phyloP scores from a whole-genome alignment of 2,113 vertebrate genomes.

The Equus przewalskii region DNA sequence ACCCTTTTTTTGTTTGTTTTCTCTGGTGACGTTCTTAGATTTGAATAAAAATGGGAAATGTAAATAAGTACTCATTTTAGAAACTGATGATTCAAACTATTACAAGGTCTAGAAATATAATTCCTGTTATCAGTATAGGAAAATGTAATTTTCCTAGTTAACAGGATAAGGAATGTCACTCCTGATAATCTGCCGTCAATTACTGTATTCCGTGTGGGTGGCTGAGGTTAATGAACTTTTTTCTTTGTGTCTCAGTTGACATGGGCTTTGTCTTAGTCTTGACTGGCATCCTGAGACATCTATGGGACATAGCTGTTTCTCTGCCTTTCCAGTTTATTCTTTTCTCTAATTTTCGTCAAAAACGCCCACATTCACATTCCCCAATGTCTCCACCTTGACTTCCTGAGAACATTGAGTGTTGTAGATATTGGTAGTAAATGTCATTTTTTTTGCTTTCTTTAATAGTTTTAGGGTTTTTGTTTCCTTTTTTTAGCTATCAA shows the following conservation, averaged over 20 bases:
- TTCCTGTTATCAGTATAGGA: not conserved
- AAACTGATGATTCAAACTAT: not conserved
- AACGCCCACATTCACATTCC: not conserved
- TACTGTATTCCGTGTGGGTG: not conserved
- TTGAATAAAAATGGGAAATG: slow-evolving; percentile 27
- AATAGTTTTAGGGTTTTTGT: not conserved
- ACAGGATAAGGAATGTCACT: not conserved
- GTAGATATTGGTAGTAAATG: slow-evolving; percentile 7
- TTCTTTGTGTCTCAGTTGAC: not conserved
- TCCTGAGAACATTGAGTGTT: not conserved
- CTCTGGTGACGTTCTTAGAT: not conserved
- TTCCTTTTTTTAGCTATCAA: not conserved
- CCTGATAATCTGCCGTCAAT: not conserved
- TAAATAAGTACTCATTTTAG: slow-evolving; percentile 24
- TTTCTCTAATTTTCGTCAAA: not conserved
- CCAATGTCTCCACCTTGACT: not conserved
- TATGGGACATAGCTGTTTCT: not conserved
- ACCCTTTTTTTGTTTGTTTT: not conserved
- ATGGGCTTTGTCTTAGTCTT: not conserved
- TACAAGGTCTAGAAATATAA: slow-evolving; percentile 2
- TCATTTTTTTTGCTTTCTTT: slow-evolving; percentile 12
- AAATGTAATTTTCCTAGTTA: slow-evolving; percentile 6
- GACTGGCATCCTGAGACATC: not conserved
- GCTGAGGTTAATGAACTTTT: not conserved
- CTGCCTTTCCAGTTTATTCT: not conserved